A percentile compares a stretch with the other conserved stretches of the same genome.
phyloP scores from a whole-genome alignment of 1,140 invertebrate genomes.

The Drosophila lacertosa region DNA sequence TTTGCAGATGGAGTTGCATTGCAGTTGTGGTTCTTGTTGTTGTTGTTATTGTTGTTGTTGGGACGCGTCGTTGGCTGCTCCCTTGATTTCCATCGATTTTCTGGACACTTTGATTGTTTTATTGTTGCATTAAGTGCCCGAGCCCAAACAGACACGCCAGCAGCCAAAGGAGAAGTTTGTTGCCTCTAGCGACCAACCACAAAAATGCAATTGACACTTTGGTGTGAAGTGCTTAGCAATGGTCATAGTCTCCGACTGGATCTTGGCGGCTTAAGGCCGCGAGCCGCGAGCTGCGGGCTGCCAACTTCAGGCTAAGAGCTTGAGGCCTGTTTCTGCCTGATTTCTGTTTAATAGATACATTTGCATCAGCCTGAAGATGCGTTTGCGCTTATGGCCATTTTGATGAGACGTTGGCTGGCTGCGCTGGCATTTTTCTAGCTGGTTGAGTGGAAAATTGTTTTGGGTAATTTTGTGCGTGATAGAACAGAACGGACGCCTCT shows the following conservation, averaged over 20 bases:
- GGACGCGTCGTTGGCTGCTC: conserved; percentile 33
- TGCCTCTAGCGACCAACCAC: conserved; percentile 67
- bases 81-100: conserved; percentile 80
- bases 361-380: conserved; percentile 66
- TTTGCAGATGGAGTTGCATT: not conserved
- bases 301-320: conserved; percentile 22
- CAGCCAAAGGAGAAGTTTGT: too few relatives aligned
- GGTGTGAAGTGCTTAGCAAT: conserved; percentile 78
- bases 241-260: conserved; percentile 41
- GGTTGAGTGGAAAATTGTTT: conserved; percentile 81
- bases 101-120: conserved; percentile 82
- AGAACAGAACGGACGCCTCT: conserved; percentile 18
- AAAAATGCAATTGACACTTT: conserved; percentile 82
- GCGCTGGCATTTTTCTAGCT: conserved; percentile 71
- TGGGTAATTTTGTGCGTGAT: conserved; percentile 63
- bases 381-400: conserved; percentile 39
- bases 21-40: conserved; percentile 19
- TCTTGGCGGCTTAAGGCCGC: conserved; percentile 26
- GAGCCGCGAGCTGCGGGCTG: conserved; percentile 6
- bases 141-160: conserved; percentile 6
- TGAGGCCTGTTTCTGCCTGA: conserved; percentile 50
- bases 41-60: not conserved
- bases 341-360: conserved; percentile 82
- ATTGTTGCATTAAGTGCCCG: conserved; percentile 78
- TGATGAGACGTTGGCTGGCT: conserved; percentile 36